phyloP scores from a whole-genome alignment of 2,113 vertebrate genomes.

The Bambusicola thoracicus region DNA sequence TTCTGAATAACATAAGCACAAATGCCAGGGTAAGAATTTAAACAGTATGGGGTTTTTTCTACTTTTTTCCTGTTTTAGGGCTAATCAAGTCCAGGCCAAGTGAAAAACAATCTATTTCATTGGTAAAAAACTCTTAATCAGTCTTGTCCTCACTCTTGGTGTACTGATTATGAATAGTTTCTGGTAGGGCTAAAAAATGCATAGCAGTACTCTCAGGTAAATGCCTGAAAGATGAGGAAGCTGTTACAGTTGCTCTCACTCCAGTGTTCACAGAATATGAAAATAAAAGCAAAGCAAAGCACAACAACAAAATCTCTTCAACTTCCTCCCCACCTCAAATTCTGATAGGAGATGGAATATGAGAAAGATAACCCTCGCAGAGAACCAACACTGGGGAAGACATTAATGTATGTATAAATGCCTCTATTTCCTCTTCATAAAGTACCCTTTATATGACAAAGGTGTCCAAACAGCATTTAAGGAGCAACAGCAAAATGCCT shows the following conservation, averaged over 20 bases:
- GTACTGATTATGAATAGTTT: slow-evolving; percentile 36
- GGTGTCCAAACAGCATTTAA: slow-evolving; percentile 60
- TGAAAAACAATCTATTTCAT: slow-evolving; percentile 20
- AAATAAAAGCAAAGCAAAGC: slow-evolving; percentile 31
- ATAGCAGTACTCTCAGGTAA: not conserved
- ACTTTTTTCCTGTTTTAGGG: not conserved
- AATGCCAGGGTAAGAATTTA: not conserved
- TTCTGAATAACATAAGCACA: not conserved
- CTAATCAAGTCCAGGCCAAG: slow-evolving; percentile 9
- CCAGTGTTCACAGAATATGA: slow-evolving; percentile 3
- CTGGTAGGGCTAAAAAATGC: slow-evolving; percentile 36
- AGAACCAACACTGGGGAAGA: not conserved
- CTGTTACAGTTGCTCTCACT: not conserved
- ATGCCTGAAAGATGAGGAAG: not conserved
- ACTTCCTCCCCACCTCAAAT: not conserved
- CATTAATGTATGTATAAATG: slow-evolving; percentile 18
- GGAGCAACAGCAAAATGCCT: slow-evolving; percentile 36
- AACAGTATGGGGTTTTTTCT: not conserved
- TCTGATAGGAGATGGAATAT: not conserved
- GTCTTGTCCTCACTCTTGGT: not conserved
- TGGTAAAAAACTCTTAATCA: not conserved
- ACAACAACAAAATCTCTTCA: not conserved
- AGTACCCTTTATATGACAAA: slow-evolving; percentile 45
- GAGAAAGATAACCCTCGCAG: slow-evolving; percentile 12
- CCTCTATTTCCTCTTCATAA: slow-evolving; percentile 30